Conservation (phyloP, 1,140 invertebrate genomes). For the Physella acuta region DNA sequence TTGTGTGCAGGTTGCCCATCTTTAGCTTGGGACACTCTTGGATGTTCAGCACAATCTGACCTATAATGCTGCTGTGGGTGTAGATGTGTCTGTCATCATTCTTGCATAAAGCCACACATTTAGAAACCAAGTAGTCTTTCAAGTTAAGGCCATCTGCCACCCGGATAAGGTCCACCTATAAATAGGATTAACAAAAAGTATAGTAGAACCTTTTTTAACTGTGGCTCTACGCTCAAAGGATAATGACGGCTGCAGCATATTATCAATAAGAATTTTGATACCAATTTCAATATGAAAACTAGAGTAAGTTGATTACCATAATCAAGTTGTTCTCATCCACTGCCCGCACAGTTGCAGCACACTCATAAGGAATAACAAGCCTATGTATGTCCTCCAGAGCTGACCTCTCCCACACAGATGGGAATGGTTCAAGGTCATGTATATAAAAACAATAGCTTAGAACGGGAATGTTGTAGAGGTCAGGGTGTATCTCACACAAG, state of each 20-base stretch:
- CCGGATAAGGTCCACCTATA: not conserved
- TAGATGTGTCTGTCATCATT: not conserved
- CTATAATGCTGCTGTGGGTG: constrained; percentile 8
- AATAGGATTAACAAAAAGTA: not conserved
- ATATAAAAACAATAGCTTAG: not conserved
- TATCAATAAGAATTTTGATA: too few relatives aligned
- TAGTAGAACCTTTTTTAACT: not conserved
- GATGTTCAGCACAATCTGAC: not conserved
- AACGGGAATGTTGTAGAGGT: not conserved
- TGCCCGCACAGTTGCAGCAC: too few relatives aligned
- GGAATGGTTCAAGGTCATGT: not conserved
- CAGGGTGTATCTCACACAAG: not conserved
- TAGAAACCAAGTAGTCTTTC: not conserved
- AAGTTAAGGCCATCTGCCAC: constrained; percentile 3
- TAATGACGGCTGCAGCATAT: too few relatives aligned
- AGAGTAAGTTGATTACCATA: too few relatives aligned
- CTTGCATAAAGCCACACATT: not conserved
- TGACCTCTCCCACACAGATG: not conserved
- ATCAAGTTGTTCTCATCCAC: too few relatives aligned
- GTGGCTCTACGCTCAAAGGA: not conserved
- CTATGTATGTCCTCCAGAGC: not conserved
- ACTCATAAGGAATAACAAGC: not conserved
- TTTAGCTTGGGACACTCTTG: not conserved
- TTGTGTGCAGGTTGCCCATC: not conserved
- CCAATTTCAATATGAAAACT: too few relatives aligned